Base-by-base conservation (phyloP, 1,140 invertebrate genomes). In the Microplitis demolitor region DNA sequence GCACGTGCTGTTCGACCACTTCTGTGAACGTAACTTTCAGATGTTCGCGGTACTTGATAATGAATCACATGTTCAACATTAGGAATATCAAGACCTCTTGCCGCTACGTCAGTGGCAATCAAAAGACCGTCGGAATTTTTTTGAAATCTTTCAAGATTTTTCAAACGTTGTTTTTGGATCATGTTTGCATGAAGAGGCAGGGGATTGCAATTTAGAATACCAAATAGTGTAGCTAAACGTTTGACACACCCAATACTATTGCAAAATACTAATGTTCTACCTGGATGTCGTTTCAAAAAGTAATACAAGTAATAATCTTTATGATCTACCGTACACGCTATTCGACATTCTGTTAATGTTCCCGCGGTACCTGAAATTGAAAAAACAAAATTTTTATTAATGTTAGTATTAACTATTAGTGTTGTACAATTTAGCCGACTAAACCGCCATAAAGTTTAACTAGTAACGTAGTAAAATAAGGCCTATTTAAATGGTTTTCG, bases 81-180 rank as follows among this genome's bases (percentile, higher is more conserved):
- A 4, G 96, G 94, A 82, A 99, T 98, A 87, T 99, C 98, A 34
- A 99, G 87, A 54, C 98, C 98, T 74, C 98, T 89, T 0, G 98
- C 97, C 11, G 98, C 98, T 14, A 99, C 97, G 89, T 99, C 98
- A 0, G 98, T 99, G 0, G 98, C 96, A 71, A 99, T 89, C n/a
- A 99, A 84, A 9, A 99, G 77, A 0, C 93, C 92, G 76, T 91
- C 89, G 0, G 90, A 87, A 79, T 91, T 90, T 79, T 92, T 91
- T 71, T 93, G 90, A 88, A 99, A 99, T 75, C 92, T 91, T 82
- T 99, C 98, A 6, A 99, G 88, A 88, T 97, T 99, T 85, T 97
- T 97, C 13, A 99, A 87, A 35, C 98, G 88, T 81, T 98, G 96
- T 79, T 94, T 91, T 81, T 99, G 98, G 54, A 94, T 93, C 97